phyloP scores from a whole-genome alignment of 2,888 invertebrate genomes.

The Catotricha subobsoleta region DNA sequence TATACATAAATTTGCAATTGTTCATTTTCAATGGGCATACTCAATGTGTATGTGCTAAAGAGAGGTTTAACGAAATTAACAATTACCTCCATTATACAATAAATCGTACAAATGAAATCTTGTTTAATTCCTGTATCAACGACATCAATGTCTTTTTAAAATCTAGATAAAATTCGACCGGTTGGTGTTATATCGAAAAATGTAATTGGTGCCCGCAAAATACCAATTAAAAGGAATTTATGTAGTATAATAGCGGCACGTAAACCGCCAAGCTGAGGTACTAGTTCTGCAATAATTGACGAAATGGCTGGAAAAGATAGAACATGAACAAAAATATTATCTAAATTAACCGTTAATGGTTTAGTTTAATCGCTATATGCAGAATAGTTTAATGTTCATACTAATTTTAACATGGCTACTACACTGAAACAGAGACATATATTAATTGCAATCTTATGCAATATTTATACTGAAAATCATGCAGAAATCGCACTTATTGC shows the following conservation, averaged over 20 bases:
- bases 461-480: no score
- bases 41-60: background rate
- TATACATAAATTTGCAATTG: background rate
- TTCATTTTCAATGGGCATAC: background rate
- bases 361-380: no score
- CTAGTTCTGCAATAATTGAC: conserved; percentile 47
- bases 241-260: conserved; percentile 16
- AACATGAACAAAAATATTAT: no score
- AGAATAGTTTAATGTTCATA: no score
- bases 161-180: conserved; percentile 40
- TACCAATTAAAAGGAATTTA: conserved; percentile 27
- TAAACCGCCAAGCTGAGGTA: conserved; percentile 43
- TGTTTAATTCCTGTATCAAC: conserved; percentile 28
- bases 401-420: no score
- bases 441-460: no score
- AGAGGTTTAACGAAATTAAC: conserved; percentile 16
- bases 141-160: conserved; percentile 33
- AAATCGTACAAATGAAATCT: conserved; percentile 35
- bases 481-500: no score
- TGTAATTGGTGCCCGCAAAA: conserved; percentile 34
- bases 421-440: no score
- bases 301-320: conserved; percentile 41
- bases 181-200: conserved; percentile 45
- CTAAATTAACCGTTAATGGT: no score
- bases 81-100: conserved; percentile 38